Evolutionary conservation across 2,113 vertebrate genomes (phyloP), one percentile per base, ranked within the genome.

Genomic region (Phylloscopus trochiloides): DNA sequence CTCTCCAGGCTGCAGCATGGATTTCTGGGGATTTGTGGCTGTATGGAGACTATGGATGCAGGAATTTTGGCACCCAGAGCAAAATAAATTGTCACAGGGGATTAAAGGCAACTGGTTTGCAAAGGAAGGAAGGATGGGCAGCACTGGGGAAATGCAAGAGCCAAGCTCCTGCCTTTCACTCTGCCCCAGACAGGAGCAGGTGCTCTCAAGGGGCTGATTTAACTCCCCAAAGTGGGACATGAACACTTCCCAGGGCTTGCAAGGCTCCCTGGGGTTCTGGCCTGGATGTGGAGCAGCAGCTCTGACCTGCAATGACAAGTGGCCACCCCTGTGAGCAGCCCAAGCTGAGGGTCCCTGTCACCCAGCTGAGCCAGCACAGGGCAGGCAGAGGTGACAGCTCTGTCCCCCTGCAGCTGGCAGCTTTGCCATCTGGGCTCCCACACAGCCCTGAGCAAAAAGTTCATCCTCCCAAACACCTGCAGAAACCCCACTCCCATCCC

Each of bases 1-100:
- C 13, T 91, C 47, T 55, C 58, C 63, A 55, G 50, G 40, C 54
- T 62, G 42, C 50, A 45, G 28, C 54, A 42, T 1, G 2, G 15
- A n/a, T 9, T 32, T 51, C 59, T 52, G 50, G 82, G 48, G 9
- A 52, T 22, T 43, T 3, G 3, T 34, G 84, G 47, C 21, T 3
- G 1, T 2, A 1, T 7, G 28, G 55, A 79, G 13, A 50, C 42
- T 5, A 4, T 0, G 3, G 20, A 59, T 6, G 50, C 15, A 78
- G 51, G 42, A 55, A 77, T 76, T 79, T 1, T 28, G 52, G 71
- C 57, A 79, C 1, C 14, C 36, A 62, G 31, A 42, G 14, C 14
- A 21, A 66, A 71, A 48, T 15, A 17, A 78, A 34, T 29, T 34
- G 40, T 38, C 50, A 31, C 29, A 77, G 31, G 31, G 32, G 40